phyloP scores from a whole-genome alignment of 1,140 invertebrate genomes.

The Hylaeus volcanicus region DNA sequence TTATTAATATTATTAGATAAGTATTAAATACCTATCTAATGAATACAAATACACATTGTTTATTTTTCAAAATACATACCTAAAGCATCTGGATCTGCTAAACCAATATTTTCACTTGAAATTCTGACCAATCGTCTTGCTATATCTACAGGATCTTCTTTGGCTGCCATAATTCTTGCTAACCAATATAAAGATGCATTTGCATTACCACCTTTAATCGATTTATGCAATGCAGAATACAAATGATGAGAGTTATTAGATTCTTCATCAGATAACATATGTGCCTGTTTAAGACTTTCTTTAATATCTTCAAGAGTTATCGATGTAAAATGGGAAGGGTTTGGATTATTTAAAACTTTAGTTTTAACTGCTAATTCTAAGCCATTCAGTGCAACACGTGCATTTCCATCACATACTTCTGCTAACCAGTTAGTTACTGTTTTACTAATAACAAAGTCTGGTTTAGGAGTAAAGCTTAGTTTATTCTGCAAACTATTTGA shows the following conservation, averaged over 20 bases:
- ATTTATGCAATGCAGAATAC: slow-evolving; percentile 89
- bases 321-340: slow-evolving; percentile 56
- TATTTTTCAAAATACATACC: slow-evolving; percentile 59
- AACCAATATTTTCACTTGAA: slow-evolving; percentile 87
- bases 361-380: slow-evolving; percentile 85
- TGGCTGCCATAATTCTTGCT: slow-evolving; percentile 87
- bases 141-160: slow-evolving; percentile 90
- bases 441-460: slow-evolving; percentile 80
- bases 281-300: slow-evolving; percentile 82
- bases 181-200: slow-evolving; percentile 92
- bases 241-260: slow-evolving; percentile 86
- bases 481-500: slow-evolving; percentile 64
- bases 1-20: background rate
- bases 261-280: slow-evolving; percentile 86
- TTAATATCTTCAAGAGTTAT: slow-evolving; percentile 84
- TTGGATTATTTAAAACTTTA: slow-evolving; percentile 62
- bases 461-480: background rate
- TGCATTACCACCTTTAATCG: slow-evolving; percentile 87
- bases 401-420: slow-evolving; percentile 90
- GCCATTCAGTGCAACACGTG: slow-evolving; percentile 86
- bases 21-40: too few species aligned
- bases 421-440: slow-evolving; percentile 85
- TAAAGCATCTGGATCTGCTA: slow-evolving; percentile 81
- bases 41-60: background rate
- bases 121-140: slow-evolving; percentile 87